phyloP scores from a whole-genome alignment of 1,140 invertebrate genomes.

The Musca domestica region DNA sequence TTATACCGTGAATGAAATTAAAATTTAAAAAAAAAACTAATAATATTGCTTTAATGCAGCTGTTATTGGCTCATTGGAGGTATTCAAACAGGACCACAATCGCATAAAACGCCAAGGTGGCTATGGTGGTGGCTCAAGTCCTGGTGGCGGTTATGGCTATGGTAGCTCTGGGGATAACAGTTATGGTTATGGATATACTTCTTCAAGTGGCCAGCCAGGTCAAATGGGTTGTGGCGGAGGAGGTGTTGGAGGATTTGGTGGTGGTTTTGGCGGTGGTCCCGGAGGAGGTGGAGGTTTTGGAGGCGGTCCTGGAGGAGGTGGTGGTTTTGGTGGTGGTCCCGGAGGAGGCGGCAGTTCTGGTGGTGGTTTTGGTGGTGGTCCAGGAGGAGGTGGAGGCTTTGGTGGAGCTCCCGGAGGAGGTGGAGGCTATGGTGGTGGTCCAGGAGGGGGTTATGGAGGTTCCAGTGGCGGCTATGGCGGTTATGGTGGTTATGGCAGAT shows the following conservation, averaged over 20 bases:
- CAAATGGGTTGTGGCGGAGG: background rate
- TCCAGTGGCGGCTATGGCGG: no score
- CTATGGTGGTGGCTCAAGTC: background rate
- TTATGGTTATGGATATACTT: no score
- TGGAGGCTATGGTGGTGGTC: no score
- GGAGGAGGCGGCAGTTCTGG: constrained; percentile 9
- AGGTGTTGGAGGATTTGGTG: background rate
- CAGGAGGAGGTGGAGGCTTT: background rate
- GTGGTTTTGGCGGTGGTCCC: background rate
- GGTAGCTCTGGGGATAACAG: no score
- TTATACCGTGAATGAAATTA: no score
- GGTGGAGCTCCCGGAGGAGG: background rate
- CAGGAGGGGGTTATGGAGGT: no score
- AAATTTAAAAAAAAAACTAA: no score
- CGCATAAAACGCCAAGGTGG: background rate
- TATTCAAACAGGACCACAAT: no score
- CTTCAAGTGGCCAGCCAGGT: background rate
- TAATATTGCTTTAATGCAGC: no score
- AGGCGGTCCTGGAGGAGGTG: background rate
- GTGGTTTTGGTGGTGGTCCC: background rate
- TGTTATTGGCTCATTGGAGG: no score
- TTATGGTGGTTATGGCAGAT: no score
- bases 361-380: background rate
- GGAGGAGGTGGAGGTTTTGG: background rate
- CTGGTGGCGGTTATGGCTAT: background rate